Evolutionary conservation across 2,888 invertebrate species (phyloP).

Genomic region (Thereva nobilitata): DNA sequence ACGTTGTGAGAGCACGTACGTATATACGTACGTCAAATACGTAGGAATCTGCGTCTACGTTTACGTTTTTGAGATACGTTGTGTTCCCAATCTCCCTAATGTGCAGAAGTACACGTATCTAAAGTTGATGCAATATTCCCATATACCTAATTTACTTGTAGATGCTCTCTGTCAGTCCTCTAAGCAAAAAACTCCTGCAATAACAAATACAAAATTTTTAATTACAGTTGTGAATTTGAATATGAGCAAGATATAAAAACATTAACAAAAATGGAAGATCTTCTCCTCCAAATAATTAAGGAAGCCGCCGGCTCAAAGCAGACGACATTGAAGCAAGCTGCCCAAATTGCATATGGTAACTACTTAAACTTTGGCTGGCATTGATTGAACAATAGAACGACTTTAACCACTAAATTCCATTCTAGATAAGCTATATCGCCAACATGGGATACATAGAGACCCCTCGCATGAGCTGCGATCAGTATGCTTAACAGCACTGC

Average conservation of each 20-base stretch:
- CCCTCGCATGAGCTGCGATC: conserved; percentile 83
- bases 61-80: too few relatives aligned
- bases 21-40: too few relatives aligned
- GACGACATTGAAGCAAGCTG: conserved; percentile 74
- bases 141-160: too few relatives aligned
- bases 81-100: too few relatives aligned
- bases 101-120: too few relatives aligned
- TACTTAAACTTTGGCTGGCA: background rate
- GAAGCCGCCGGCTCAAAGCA: conserved; percentile 80
- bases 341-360: conserved; percentile 84
- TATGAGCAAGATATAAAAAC: conserved; percentile 16
- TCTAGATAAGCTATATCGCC: conserved; percentile 77
- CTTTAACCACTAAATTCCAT: conserved; percentile 14
- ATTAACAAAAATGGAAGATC: conserved; percentile 74
- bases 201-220: too few relatives aligned
- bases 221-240: background rate
- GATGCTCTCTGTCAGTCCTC: too few relatives aligned
- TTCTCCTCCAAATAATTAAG: conserved; percentile 80
- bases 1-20: too few relatives aligned
- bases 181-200: too few relatives aligned
- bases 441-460: conserved; percentile 76
- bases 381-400: background rate
- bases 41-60: too few relatives aligned
- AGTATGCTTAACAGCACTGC: conserved; percentile 82
- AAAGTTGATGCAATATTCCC: too few relatives aligned